Evolutionary conservation across 2,888 invertebrate species (phyloP).

Genomic region (Drosophila flavopinicola): DNA sequence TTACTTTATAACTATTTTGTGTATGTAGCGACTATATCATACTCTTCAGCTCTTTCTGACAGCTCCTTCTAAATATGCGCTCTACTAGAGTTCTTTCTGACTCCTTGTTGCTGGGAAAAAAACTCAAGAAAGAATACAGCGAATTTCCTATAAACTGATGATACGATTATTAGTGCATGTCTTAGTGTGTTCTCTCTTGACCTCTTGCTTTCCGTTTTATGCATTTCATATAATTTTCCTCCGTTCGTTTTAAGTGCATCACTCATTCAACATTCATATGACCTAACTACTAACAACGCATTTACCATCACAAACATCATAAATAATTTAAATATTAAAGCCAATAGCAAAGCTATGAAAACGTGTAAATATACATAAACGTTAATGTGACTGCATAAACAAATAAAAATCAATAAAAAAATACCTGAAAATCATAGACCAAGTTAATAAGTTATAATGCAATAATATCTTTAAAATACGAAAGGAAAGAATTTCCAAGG

Average conservation of each 20-base stretch:
- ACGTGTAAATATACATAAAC: constrained; percentile 73
- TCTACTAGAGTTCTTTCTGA: constrained; percentile 14
- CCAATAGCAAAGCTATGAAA: constrained; percentile 34
- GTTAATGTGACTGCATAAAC: constrained; percentile 36
- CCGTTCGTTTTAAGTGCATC: constrained; percentile 32
- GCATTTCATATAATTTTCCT: constrained; percentile 25
- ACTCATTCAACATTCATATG: constrained; percentile 43
- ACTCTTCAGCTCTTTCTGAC: constrained; percentile 24
- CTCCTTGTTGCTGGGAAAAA: constrained; percentile 11
- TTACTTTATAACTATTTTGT: constrained; percentile 17
- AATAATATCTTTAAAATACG: too few species aligned
- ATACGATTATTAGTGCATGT: constrained; percentile 53
- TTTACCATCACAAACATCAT: constrained; percentile 42
- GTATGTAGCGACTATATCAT: constrained; percentile 44
- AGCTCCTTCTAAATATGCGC: constrained; percentile 19
- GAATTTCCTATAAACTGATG: constrained; percentile 7
- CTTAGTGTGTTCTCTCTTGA: constrained; percentile 25
- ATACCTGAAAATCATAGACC: constrained; percentile 22
- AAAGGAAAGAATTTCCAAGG: too few species aligned
- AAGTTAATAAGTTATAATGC: background rate
- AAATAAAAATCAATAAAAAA: background rate
- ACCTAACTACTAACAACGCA: constrained; percentile 24
- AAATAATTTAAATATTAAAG: constrained; percentile 36
- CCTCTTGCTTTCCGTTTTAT: constrained; percentile 33
- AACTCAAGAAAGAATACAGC: constrained; percentile 4